A percentile compares a stretch with the other conserved stretches of the same genome.
These are phyloP conservation scores for Lochmaea capreae DNA, from an alignment of 2,888 invertebrate species.

Conservation along the genomic window DNA sequence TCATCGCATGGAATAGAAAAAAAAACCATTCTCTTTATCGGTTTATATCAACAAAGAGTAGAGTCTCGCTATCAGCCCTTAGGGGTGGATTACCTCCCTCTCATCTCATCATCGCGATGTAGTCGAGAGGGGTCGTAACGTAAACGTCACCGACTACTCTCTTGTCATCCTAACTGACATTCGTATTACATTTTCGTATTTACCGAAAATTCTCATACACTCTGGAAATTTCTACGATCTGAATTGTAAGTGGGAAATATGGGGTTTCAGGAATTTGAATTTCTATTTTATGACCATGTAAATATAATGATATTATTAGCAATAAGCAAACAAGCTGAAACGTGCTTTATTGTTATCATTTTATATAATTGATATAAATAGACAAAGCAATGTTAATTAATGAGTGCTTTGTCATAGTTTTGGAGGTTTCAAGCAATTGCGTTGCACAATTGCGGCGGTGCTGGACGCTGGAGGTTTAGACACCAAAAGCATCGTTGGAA, in stretches of 20 bases:
- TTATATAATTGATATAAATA: too few relatives aligned
- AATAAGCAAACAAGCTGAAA: too few relatives aligned
- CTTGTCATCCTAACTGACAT: constrained; percentile 50
- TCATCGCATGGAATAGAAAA: constrained; percentile 22
- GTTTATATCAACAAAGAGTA: constrained; percentile 50
- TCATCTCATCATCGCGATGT: constrained; percentile 56
- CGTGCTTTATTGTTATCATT: too few relatives aligned
- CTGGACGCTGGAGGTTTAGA: too few relatives aligned
- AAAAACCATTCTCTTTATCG: constrained; percentile 38
- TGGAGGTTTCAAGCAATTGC: too few relatives aligned
- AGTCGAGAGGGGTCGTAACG: constrained; percentile 50
- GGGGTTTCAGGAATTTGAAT: too few relatives aligned
- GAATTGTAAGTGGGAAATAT: background rate
- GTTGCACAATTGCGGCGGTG: too few relatives aligned
- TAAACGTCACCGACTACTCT: constrained; percentile 43
- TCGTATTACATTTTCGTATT: constrained; percentile 49
- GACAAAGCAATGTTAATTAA: too few relatives aligned
- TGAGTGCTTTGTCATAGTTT: too few relatives aligned
- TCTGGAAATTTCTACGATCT: constrained; percentile 28
- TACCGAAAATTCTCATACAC: constrained; percentile 40
- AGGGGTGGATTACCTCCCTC: constrained; percentile 60
- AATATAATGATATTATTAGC: too few relatives aligned
- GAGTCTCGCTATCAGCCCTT: constrained; percentile 48
- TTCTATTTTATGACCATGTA: too few relatives aligned
- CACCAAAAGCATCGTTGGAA: too few relatives aligned